A percentile compares a stretch with the other conserved stretches of the same genome.
Conservation (phyloP, 2,113 vertebrate species). For the Albula glossodonta region DNA sequence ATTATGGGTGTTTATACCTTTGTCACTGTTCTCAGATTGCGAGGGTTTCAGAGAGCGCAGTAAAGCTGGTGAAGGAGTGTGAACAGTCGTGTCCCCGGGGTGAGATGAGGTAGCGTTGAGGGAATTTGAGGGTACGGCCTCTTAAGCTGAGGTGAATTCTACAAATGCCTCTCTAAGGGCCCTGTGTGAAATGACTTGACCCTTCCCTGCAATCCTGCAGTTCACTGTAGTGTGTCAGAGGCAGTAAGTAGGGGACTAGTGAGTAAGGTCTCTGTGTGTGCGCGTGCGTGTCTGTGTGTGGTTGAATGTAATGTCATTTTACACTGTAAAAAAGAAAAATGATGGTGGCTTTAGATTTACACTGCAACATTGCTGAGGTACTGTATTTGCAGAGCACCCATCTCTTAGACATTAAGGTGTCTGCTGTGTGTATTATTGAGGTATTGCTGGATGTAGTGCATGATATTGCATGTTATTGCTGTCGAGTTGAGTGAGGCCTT, state of each 20-base stretch:
- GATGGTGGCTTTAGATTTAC: no score
- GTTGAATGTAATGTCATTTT: no score
- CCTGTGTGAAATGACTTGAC: constrained; percentile 6
- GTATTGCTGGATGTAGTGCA: no score
- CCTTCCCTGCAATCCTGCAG: not conserved
- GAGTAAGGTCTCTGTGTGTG: no score
- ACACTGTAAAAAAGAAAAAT: no score
- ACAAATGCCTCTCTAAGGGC: not conserved
- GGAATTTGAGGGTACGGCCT: not conserved
- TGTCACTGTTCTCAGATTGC: not conserved
- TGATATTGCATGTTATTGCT: not conserved
- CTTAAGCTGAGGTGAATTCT: not conserved
- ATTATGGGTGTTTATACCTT: not conserved
- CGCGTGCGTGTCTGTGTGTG: no score
- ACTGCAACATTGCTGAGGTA: no score
- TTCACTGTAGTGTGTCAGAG: not conserved
- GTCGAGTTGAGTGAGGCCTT: not conserved
- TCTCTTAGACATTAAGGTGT: no score
- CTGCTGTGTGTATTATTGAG: not conserved
- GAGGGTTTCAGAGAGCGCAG: not conserved
- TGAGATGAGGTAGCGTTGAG: not conserved
- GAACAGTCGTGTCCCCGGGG: not conserved
- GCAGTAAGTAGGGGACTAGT: not conserved
- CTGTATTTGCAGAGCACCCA: no score
- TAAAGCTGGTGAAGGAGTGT: not conserved